Evolutionary conservation across 1,140 invertebrate genomes (phyloP), one percentile per base, ranked within the genome.

Genomic region (Teleopsis dalmanni): DNA sequence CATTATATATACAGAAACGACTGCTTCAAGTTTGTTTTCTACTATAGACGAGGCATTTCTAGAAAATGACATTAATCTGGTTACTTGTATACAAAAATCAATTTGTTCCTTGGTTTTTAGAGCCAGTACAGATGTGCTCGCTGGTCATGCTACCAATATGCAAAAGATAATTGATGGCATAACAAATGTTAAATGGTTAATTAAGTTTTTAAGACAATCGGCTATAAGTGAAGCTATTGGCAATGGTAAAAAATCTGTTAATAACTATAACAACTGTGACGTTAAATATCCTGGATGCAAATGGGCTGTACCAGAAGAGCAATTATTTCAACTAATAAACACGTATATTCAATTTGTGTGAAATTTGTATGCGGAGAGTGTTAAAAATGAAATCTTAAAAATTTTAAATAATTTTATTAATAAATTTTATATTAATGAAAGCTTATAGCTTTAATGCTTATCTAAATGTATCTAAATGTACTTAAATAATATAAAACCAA

Each of bases 1-100:
- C 34, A 4, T 22, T 26, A 4, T 11, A 27, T 4, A 13, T 19
- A 11, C 44, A 66, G 64, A 61, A 16, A 60, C 59, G 1, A 52
- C 22, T 6, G 16, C 66, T 6, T 35, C 57, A n/a, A 57, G 44
- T 19, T 18, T 66, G 0, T 26, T 64, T 6, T 36, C 22, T 34
- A 60, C 52, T 21, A 53, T 67, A 9, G 61, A 64, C 11, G 41
- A 42, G 14, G 51, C 56, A 6, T 62, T 66, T 13, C 31, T 57
- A 2, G 54, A 57, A 7, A 57, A 58, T 25, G 59, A 64, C 9
- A 53, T 67, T 0, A 56, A 66, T 55, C 47, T 67, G 4, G 44
- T 33, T 9, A 34, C 33, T 10, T 67, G 64, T 18, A 14, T 64
- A 25, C 55, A 67, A 14, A 67, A 66, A 31, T 52, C 61, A 0